Evolutionary conservation across 2,113 vertebrate genomes (phyloP).

Genomic region (Ailuropoda melanoleuca): DNA sequence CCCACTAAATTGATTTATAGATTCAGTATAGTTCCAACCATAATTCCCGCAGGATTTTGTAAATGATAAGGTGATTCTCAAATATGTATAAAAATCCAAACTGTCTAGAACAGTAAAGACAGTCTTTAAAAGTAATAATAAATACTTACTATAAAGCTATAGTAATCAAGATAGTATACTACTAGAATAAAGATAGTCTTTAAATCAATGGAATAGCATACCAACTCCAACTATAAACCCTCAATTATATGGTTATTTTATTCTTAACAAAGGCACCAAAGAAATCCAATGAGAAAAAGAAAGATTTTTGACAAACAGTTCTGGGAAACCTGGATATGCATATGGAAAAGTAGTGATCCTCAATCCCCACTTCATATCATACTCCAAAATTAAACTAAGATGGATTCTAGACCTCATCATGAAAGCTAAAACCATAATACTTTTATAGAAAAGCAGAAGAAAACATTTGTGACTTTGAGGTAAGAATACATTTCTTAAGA

Average conservation of each 20-base stretch:
- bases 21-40: background rate
- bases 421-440: background rate
- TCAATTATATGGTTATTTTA: background rate
- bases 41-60: background rate
- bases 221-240: background rate
- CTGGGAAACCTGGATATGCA: background rate
- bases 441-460: background rate
- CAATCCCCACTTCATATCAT: background rate
- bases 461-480: background rate
- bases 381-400: background rate
- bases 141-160: background rate
- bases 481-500: background rate
- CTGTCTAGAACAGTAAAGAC: background rate
- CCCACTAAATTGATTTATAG: background rate
- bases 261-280: constrained; percentile 23
- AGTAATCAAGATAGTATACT: background rate
- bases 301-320: background rate
- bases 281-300: background rate
- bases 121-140: background rate
- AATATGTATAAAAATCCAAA: background rate
- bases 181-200: background rate
- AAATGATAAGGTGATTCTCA: background rate
- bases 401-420: background rate
- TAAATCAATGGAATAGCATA: background rate
- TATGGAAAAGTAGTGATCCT: background rate